A percentile compares a stretch with the other conserved stretches of the same genome.
Conservation (phyloP, 1,140 invertebrate species). For the Drosophila funebris region DNA sequence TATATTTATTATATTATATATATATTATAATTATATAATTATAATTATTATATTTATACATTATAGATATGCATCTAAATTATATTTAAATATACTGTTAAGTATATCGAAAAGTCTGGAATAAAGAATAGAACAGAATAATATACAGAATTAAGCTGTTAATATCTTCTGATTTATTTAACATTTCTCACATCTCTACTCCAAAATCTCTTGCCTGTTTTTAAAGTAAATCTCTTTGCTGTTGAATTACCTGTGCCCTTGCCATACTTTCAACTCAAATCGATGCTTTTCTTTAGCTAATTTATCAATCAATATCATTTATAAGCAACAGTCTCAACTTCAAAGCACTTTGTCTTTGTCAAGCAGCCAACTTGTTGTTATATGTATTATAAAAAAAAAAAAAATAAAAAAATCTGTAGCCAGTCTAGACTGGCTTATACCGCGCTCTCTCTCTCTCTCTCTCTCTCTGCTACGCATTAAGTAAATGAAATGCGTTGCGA, state of each 20-base stretch:
- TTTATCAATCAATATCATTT: constrained; percentile 79
- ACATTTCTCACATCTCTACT: background rate
- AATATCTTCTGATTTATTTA: background rate
- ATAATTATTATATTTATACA: too few species aligned
- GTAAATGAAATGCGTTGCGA: constrained; percentile 72
- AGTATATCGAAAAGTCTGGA: too few species aligned
- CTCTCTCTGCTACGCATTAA: constrained; percentile 55
- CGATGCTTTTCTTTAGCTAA: constrained; percentile 40
- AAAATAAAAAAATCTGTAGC: constrained; percentile 3
- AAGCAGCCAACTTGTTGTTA: constrained; percentile 23
- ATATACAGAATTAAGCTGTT: too few species aligned
- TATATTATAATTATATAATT: too few species aligned
- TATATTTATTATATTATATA: too few species aligned
- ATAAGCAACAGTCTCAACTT: constrained; percentile 56
- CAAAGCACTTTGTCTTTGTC: constrained; percentile 71
- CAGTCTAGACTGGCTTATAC: constrained; percentile 28
- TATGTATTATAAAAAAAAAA: too few species aligned
- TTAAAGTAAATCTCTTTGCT: background rate
- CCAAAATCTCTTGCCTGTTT: background rate
- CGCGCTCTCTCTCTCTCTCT: background rate
- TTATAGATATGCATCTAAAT: too few species aligned
- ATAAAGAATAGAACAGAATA: too few species aligned
- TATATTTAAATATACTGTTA: too few species aligned
- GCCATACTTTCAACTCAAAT: background rate
- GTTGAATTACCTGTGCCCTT: background rate